Conservation (phyloP, 2,797 vertebrate genomes). For the Rhynchotus rufescens region DNA sequence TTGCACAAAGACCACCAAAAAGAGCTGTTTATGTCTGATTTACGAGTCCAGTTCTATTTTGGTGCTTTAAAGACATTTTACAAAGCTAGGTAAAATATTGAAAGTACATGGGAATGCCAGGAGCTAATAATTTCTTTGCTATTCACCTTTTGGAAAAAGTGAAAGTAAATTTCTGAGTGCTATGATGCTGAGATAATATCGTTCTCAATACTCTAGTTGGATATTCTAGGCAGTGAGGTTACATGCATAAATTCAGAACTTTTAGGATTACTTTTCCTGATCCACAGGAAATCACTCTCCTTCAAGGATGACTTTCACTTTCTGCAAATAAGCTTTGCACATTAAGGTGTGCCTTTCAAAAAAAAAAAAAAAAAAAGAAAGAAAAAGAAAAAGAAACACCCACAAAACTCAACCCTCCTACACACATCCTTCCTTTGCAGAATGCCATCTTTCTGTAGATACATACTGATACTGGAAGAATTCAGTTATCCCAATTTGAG, state of each 20-base stretch:
- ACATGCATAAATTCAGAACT: not conserved
- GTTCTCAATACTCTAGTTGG: not conserved
- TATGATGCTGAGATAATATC: not conserved
- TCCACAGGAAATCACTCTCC: not conserved
- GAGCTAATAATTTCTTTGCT: not conserved
- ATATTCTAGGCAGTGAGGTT: not conserved
- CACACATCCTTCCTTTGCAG: not conserved
- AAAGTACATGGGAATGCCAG: not conserved
- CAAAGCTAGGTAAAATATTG: not conserved
- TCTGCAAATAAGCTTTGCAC: not conserved
- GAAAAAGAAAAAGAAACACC: not conserved
- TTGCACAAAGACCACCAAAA: not conserved
- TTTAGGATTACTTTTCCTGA: not conserved
- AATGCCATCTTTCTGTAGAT: not conserved
- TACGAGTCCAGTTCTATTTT: not conserved
- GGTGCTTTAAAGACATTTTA: not conserved
- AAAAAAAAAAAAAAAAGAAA: not conserved
- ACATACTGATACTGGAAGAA: fast-evolving
- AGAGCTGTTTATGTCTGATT: not conserved
- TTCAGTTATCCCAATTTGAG: not conserved
- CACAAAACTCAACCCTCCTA: not conserved
- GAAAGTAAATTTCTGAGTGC: not conserved
- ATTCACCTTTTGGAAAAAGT: not conserved
- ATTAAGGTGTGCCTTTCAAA: not conserved
- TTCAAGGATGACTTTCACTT: conserved; percentile 21